Evolutionary conservation across 1,140 invertebrate species (phyloP).

Genomic region (Pogonognathellus flavescens): DNA sequence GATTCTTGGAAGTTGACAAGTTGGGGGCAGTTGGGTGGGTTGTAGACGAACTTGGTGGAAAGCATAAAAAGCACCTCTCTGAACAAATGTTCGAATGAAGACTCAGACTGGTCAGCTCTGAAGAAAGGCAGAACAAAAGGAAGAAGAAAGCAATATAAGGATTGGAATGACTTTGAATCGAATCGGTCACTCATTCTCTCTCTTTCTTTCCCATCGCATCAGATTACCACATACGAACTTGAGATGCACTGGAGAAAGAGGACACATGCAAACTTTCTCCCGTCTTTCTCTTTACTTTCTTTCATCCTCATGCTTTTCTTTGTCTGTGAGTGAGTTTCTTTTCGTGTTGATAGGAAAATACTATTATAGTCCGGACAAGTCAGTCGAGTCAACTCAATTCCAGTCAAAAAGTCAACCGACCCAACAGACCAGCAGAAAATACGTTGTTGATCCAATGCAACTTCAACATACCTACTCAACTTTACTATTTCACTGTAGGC

Average conservation of each 20-base stretch:
- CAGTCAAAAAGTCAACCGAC: conserved; percentile 12
- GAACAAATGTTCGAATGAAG: neutral
- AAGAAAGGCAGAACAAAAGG: neutral
- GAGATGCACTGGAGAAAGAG: neutral
- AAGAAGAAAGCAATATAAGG: conserved; percentile 5
- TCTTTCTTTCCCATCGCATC: conserved; percentile 12
- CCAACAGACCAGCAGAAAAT: conserved; percentile 2
- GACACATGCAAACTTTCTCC: conserved; percentile 10
- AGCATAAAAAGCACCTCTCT: neutral
- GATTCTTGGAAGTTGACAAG: neutral
- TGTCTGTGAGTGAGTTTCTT: neutral
- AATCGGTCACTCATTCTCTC: conserved; percentile 2
- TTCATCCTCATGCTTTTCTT: neutral
- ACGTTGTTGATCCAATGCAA: conserved; percentile 14
- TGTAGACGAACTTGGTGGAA: neutral
- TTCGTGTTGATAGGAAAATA: conserved; percentile 4
- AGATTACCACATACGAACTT: neutral
- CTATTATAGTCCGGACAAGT: conserved; percentile 16
- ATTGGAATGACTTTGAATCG: conserved; percentile 21
- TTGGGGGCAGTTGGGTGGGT: neutral
- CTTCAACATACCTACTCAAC: neutral
- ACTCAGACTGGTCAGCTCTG: neutral
- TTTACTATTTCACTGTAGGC: neutral
- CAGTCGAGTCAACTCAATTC: neutral
- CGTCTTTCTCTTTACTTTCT: neutral